Conservation (phyloP, 2,113 vertebrate genomes). For the Coreoperca whiteheadi region DNA sequence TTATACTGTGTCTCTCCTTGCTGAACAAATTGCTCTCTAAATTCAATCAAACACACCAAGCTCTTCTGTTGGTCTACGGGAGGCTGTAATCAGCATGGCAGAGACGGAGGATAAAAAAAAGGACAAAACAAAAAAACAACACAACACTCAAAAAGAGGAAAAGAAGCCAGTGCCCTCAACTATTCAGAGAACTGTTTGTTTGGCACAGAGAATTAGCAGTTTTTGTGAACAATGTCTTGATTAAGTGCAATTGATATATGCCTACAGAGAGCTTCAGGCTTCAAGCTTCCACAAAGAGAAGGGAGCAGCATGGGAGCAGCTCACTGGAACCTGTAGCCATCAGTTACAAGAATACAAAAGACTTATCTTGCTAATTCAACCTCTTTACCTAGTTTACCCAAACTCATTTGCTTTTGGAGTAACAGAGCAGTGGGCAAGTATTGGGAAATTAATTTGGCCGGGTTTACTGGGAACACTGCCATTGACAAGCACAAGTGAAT, state of each 20-base stretch:
- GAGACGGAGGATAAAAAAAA: slow-evolving; percentile 39
- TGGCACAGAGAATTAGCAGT: slow-evolving; percentile 22
- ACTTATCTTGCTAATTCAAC: slow-evolving; percentile 21
- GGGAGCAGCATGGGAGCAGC: neutral
- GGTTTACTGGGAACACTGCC: slow-evolving; percentile 28
- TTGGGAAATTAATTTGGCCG: slow-evolving; percentile 20
- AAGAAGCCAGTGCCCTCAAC: slow-evolving; percentile 29
- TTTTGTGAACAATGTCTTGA: slow-evolving; percentile 38
- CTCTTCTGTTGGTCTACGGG: slow-evolving; percentile 51
- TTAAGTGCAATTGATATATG: slow-evolving; percentile 51
- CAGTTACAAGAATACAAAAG: slow-evolving; percentile 32
- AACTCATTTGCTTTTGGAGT: slow-evolving; percentile 6
- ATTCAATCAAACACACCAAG: slow-evolving; percentile 74
- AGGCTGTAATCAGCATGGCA: slow-evolving; percentile 64
- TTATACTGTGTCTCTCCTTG: slow-evolving; percentile 69
- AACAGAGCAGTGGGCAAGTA: slow-evolving; percentile 1
- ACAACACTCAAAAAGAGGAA: slow-evolving; percentile 14
- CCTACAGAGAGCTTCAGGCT: slow-evolving; percentile 35
- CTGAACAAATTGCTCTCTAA: slow-evolving; percentile 79
- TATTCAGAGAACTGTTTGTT: slow-evolving; percentile 37
- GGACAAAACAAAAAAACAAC: slow-evolving; percentile 1
- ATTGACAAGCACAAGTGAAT: slow-evolving; percentile 4
- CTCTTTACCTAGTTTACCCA: slow-evolving; percentile 38
- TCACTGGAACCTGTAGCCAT: slow-evolving; percentile 7
- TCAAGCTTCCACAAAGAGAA: slow-evolving; percentile 21